Evolutionary conservation across 2,888 invertebrate genomes (phyloP).

Genomic region (Polyommatus icarus): DNA sequence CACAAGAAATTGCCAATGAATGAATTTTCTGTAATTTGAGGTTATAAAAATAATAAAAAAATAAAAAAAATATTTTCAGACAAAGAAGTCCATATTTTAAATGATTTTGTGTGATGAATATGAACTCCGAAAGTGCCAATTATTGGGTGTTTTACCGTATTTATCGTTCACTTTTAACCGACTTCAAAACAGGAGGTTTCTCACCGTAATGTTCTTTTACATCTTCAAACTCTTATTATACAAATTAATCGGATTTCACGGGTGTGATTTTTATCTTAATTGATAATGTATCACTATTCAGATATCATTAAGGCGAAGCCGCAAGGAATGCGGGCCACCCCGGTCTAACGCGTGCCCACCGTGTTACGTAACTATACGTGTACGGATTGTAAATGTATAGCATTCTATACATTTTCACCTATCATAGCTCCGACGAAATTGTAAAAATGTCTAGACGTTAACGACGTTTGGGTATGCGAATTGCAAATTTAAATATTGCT

Average conservation of each 20-base stretch:
- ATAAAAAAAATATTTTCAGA: too few relatives aligned
- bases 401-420: conserved; percentile 65
- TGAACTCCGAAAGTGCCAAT: too few relatives aligned
- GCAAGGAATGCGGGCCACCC: conserved; percentile 71
- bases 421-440: conserved; percentile 63
- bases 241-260: conserved; percentile 17
- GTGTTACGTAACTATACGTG: conserved; percentile 64
- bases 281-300: conserved; percentile 10
- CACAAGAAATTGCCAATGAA: too few relatives aligned
- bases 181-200: too few relatives aligned
- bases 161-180: too few relatives aligned
- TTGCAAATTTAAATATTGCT: background rate
- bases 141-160: too few relatives aligned
- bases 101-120: too few relatives aligned
- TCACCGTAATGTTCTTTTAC: background rate
- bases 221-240: background rate
- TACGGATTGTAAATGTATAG: conserved; percentile 1
- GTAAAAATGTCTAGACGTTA: conserved; percentile 62
- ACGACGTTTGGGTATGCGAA: conserved; percentile 26
- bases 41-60: too few relatives aligned
- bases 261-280: conserved; percentile 19
- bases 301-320: conserved; percentile 21
- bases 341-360: conserved; percentile 59
- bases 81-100: too few relatives aligned
- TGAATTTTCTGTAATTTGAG: too few relatives aligned